phyloP scores from a whole-genome alignment of 2,888 invertebrate species.

The Rhingia campestris region DNA sequence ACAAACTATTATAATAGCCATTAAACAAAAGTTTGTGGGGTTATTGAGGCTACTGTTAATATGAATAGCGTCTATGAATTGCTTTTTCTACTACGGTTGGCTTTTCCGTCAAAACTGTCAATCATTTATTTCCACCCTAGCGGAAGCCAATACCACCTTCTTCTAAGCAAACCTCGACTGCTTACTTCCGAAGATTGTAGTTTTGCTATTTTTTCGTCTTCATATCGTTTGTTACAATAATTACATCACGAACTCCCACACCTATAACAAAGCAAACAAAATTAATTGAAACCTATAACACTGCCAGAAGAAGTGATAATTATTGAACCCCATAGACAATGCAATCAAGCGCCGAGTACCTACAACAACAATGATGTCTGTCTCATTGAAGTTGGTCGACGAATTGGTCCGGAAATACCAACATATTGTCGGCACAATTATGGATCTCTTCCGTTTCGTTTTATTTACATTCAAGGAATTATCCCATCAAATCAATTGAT shows the following conservation, averaged over 20 bases:
- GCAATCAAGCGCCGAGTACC: conserved; percentile 26
- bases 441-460: conserved; percentile 57
- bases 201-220: conserved; percentile 6
- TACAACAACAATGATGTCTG: conserved; percentile 31
- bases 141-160: no score
- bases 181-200: conserved; percentile 15
- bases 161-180: no score
- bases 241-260: conserved; percentile 53
- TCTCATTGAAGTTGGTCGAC: conserved; percentile 18
- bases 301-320: conserved; percentile 35
- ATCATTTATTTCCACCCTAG: no score
- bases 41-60: no score
- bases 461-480: conserved; percentile 42
- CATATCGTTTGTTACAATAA: conserved; percentile 38
- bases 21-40: no score
- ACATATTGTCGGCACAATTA: conserved; percentile 22
- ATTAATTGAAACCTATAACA: conserved; percentile 49
- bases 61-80: no score
- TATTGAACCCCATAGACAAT: conserved; percentile 51
- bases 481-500: conserved; percentile 40
- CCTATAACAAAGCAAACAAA: conserved; percentile 37
- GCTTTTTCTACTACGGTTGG: no score
- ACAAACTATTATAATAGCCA: no score
- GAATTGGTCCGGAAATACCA: conserved; percentile 37
- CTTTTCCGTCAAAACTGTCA: no score